Percentiles rank a stretch among this genome's conserved stretches.
These are phyloP conservation scores for Thumatha senex DNA, from an alignment of 2,888 invertebrate genomes.

Conservation along the genomic window DNA sequence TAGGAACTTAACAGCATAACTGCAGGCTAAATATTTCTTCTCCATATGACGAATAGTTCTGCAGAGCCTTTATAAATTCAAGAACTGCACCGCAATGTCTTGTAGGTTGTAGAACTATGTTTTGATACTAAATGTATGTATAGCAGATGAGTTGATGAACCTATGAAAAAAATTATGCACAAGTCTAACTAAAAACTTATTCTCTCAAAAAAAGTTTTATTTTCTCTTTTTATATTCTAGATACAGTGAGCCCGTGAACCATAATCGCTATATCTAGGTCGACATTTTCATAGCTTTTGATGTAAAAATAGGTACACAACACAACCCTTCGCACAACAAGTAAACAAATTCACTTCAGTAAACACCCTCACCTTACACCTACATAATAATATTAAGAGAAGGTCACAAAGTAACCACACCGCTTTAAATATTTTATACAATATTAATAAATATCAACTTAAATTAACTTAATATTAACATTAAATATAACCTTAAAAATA, in stretches of 20 bases:
- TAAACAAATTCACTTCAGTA: slow-evolving; percentile 22
- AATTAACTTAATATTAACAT: too few species aligned
- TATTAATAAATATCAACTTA: too few species aligned
- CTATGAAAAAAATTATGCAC: too few species aligned
- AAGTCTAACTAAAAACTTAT: too few species aligned
- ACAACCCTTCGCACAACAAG: slow-evolving; percentile 16
- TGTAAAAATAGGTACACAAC: slow-evolving; percentile 8
- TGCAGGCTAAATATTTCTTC: slow-evolving; percentile 44
- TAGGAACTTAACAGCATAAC: slow-evolving; percentile 30
- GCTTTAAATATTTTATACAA: too few species aligned
- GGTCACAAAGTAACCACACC: neutral
- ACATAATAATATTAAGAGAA: slow-evolving; percentile 3
- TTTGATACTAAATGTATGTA: too few species aligned
- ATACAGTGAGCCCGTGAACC: neutral
- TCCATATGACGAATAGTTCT: neutral
- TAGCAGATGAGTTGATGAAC: too few species aligned
- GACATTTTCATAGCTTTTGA: slow-evolving; percentile 9
- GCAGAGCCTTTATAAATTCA: neutral
- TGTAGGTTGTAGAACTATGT: neutral
- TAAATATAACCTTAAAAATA: too few species aligned
- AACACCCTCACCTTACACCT: slow-evolving; percentile 2
- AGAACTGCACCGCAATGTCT: neutral
- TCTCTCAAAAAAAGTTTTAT: too few species aligned
- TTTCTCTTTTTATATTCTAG: too few species aligned
- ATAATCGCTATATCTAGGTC: slow-evolving; percentile 4